Evolutionary conservation across 2,113 vertebrate species (phyloP).

Genomic region (Eubucco bourcierii): DNA sequence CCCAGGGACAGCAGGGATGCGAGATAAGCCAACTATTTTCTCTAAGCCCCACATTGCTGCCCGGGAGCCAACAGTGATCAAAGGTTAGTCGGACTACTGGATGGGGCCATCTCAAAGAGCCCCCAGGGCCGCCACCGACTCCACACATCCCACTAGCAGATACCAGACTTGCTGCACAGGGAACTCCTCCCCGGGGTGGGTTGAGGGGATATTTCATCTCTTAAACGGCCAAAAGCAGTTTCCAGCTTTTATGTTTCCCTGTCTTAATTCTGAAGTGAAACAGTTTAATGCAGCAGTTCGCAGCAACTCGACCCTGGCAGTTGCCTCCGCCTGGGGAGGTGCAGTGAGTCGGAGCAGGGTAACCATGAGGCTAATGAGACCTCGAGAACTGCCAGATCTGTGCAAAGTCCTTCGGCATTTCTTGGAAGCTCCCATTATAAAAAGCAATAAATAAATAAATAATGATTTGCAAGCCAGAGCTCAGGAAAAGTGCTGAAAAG

Average conservation of each 20-base stretch:
- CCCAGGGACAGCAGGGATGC: background rate
- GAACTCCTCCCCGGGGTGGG: fast-evolving
- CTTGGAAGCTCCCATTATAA: slow-evolving; percentile 22
- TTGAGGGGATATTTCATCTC: background rate
- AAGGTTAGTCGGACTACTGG: slow-evolving; percentile 40
- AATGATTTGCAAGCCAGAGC: background rate
- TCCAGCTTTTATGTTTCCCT: background rate
- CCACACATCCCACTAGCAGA: background rate
- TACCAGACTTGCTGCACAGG: background rate
- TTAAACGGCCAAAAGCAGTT: background rate
- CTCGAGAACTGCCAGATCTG: background rate
- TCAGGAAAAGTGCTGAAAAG: slow-evolving; percentile 48
- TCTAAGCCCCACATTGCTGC: background rate
- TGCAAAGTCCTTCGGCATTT: slow-evolving; percentile 40
- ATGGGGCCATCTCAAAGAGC: background rate
- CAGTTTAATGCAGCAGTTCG: fast-evolving
- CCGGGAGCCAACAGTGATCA: background rate
- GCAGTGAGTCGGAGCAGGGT: background rate
- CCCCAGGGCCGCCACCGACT: background rate
- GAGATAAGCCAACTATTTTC: slow-evolving; percentile 39
- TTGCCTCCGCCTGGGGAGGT: background rate
- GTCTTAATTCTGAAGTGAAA: background rate
- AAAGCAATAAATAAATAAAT: background rate
- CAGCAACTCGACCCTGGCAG: background rate
- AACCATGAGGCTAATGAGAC: background rate